Conservation (phyloP, 2,888 invertebrate genomes). For the Thymelicus acteon region DNA sequence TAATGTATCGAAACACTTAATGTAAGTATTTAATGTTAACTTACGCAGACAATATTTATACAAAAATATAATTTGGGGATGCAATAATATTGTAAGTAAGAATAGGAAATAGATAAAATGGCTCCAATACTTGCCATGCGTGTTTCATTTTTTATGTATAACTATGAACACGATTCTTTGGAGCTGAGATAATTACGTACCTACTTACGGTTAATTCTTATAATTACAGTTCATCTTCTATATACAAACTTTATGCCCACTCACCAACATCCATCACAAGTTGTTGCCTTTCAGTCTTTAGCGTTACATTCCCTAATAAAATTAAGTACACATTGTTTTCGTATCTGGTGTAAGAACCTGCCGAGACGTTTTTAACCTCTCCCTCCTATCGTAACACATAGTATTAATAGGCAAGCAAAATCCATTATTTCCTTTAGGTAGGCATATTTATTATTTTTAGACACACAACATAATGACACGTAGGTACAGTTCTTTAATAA, state of each 20-base stretch:
- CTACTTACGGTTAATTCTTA: conserved; percentile 53
- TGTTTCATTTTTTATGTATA: conserved; percentile 53
- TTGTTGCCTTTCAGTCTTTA: conserved; percentile 80
- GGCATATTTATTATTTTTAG: conserved; percentile 13
- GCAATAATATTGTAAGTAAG: conserved; percentile 52
- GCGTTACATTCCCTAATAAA: conserved; percentile 51
- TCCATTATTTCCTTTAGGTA: conserved; percentile 19
- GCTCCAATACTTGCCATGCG: conserved; percentile 57
- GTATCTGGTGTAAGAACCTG: not conserved
- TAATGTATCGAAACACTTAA: conserved; percentile 57
- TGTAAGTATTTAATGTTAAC: conserved; percentile 54
- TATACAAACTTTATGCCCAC: conserved; percentile 64
- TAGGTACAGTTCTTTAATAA: not conserved
- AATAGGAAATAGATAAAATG: conserved; percentile 47
- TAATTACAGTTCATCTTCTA: conserved; percentile 51
- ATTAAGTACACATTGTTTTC: conserved; percentile 26
- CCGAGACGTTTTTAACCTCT: conserved; percentile 29
- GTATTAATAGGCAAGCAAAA: conserved; percentile 22
- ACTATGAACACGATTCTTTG: conserved; percentile 68
- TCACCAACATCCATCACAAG: conserved; percentile 69
- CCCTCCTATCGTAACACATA: conserved; percentile 14
- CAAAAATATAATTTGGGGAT: conserved; percentile 78
- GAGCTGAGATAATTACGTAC: conserved; percentile 49
- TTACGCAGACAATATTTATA: conserved; percentile 74
- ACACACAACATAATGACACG: conserved; percentile 17